Conservation (phyloP, 2,797 vertebrate species). For the Pitangus sulphuratus region DNA sequence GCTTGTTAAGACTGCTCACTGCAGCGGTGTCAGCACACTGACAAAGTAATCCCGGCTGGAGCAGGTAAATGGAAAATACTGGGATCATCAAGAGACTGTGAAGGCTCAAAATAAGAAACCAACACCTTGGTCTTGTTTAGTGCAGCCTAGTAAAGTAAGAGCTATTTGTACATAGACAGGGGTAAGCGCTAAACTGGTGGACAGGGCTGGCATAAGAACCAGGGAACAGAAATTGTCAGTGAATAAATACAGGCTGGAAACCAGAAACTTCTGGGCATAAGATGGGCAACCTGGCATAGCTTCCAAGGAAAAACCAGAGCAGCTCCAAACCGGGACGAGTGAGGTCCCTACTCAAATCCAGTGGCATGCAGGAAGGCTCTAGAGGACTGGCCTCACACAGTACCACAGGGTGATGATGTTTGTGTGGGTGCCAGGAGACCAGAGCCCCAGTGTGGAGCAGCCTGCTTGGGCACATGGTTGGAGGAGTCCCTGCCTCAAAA, state of each 20-base stretch:
- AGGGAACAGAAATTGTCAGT: not conserved
- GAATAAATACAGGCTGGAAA: not conserved
- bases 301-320: not conserved
- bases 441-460: fast-evolving
- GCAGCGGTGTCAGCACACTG: not conserved
- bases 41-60: not conserved
- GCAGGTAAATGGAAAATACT: not conserved
- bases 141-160: not conserved
- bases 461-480: fast-evolving
- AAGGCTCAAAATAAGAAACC: not conserved
- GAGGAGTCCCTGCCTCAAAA: not conserved
- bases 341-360: not conserved
- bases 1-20: not conserved
- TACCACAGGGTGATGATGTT: fast-evolving
- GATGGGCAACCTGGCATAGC: not conserved
- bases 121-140: not conserved
- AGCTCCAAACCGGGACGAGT: not conserved
- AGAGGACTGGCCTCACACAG: not conserved
- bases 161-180: not conserved
- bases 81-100: not conserved
- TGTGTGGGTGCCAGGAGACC: not conserved
- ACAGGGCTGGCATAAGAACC: not conserved
- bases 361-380: not conserved
- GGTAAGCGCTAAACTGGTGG: not conserved
- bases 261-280: not conserved